Percentiles rank a stretch among this genome's conserved stretches.
Conservation (phyloP, 37 sponge, comb jelly and placozoan species). For the Haliclona indistincta region DNA sequence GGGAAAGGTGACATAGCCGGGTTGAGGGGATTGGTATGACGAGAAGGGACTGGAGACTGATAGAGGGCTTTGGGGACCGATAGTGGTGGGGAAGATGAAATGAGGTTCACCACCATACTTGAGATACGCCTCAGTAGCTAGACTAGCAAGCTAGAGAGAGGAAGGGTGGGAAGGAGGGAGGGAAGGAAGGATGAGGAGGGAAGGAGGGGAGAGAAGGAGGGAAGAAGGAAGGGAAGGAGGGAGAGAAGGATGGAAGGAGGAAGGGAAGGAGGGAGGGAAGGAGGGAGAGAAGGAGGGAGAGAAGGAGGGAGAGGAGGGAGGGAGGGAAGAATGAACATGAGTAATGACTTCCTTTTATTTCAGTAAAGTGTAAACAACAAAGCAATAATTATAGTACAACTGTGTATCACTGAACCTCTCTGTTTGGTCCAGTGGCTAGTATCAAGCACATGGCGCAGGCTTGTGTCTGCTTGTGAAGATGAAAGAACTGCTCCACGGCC, state of each 20-base stretch:
- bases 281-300: too few relatives aligned
- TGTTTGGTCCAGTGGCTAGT: constrained; percentile 70
- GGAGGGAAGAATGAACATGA: too few relatives aligned
- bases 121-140: constrained; percentile 87
- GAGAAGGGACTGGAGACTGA: not conserved
- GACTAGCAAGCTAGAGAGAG: constrained; percentile 40
- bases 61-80: constrained; percentile 16
- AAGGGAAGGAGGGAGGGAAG: too few relatives aligned
- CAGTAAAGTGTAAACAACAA: too few relatives aligned
- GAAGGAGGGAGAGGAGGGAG: too few relatives aligned
- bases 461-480: constrained; percentile 74
- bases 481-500: constrained; percentile 77
- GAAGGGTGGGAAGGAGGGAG: too few relatives aligned
- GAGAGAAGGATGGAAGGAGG: too few relatives aligned
- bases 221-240: not conserved
- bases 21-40: not conserved
- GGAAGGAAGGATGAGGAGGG: too few relatives aligned
- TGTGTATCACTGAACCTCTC: constrained; percentile 39
- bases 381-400: not conserved
- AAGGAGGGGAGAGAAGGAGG: not conserved
- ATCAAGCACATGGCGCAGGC: constrained; percentile 93
- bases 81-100: constrained; percentile 56
- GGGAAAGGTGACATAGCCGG: not conserved
- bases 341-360: too few relatives aligned
- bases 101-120: constrained; percentile 94